phyloP scores from a whole-genome alignment of 2,888 invertebrate species.

The Idaea aversata region DNA sequence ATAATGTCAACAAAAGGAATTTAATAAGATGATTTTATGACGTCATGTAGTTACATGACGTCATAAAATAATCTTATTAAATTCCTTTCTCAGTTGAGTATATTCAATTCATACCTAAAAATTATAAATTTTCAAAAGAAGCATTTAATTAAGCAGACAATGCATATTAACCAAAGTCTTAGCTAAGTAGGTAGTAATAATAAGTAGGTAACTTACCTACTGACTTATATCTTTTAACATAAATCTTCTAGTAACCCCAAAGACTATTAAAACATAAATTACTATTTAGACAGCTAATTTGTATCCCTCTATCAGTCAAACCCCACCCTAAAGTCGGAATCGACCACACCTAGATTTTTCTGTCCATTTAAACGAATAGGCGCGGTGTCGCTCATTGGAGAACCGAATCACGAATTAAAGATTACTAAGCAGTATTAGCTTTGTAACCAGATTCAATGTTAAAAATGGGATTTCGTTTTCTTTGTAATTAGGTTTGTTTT shows the following conservation, averaged over 20 bases:
- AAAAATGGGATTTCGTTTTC: slow-evolving; percentile 25
- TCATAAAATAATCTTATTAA: too few relatives aligned
- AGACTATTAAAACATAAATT: slow-evolving; percentile 12
- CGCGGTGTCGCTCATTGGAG: slow-evolving; percentile 51
- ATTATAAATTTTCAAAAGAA: too few relatives aligned
- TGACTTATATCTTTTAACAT: not conserved
- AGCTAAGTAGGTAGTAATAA: too few relatives aligned
- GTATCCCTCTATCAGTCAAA: slow-evolving; percentile 31
- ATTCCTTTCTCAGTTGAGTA: too few relatives aligned
- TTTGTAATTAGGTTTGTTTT: not conserved
- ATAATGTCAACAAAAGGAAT: not conserved
- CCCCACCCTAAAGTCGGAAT: slow-evolving; percentile 31
- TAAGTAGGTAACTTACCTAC: too few relatives aligned
- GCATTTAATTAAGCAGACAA: too few relatives aligned
- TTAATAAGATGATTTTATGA: not conserved
- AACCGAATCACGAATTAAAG: slow-evolving; percentile 60
- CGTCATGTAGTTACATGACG: too few relatives aligned
- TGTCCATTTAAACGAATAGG: slow-evolving; percentile 61
- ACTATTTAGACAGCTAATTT: slow-evolving; percentile 19
- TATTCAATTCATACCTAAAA: too few relatives aligned
- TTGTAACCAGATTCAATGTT: slow-evolving; percentile 25
- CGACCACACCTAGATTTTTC: slow-evolving; percentile 55
- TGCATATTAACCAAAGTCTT: too few relatives aligned
- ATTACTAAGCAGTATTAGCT: slow-evolving; percentile 59
- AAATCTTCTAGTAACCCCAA: not conserved